These are phyloP conservation scores for Falcunculus frontatus DNA, from an alignment of 2,113 vertebrate genomes.

Conservation along the genomic window DNA sequence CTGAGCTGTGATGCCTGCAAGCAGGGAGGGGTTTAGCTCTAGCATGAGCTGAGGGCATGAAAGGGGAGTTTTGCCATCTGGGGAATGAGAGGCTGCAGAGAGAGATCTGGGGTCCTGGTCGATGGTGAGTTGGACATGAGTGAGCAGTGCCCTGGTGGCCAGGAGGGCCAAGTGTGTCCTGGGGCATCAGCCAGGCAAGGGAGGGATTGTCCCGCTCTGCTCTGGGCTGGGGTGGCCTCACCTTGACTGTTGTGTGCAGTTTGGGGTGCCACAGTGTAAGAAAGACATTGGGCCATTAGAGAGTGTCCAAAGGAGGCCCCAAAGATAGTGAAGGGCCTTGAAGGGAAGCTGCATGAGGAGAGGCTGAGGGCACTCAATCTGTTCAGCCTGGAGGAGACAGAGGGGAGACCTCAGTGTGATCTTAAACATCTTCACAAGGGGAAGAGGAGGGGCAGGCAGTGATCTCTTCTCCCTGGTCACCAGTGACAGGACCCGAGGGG, in stretches of 20 bases:
- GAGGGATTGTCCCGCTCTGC: neutral
- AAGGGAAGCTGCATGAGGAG: fast-evolving
- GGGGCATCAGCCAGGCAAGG: neutral
- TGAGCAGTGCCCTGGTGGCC: neutral
- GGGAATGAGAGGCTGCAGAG: neutral
- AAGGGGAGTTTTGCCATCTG: neutral
- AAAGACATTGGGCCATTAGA: too few relatives aligned
- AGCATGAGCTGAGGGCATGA: neutral
- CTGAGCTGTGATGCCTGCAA: conserved; percentile 32
- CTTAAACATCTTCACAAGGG: neutral
- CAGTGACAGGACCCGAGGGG: fast-evolving
- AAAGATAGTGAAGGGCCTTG: neutral
- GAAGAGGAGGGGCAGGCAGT: neutral
- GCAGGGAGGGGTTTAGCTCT: neutral
- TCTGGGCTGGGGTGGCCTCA: neutral
- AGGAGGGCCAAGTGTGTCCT: fast-evolving
- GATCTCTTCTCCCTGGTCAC: too few relatives aligned
- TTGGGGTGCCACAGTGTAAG: neutral
- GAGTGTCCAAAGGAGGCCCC: fast-evolving
- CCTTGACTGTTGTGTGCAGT: fast-evolving
- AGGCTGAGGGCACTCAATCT: neutral
- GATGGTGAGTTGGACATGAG: fast-evolving
- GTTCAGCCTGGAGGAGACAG: neutral
- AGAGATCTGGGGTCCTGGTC: neutral
- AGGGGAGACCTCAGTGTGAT: fast-evolving